These are phyloP conservation scores for Lithophane ornitopus DNA, from an alignment of 2,888 invertebrate species.

Conservation along the genomic window DNA sequence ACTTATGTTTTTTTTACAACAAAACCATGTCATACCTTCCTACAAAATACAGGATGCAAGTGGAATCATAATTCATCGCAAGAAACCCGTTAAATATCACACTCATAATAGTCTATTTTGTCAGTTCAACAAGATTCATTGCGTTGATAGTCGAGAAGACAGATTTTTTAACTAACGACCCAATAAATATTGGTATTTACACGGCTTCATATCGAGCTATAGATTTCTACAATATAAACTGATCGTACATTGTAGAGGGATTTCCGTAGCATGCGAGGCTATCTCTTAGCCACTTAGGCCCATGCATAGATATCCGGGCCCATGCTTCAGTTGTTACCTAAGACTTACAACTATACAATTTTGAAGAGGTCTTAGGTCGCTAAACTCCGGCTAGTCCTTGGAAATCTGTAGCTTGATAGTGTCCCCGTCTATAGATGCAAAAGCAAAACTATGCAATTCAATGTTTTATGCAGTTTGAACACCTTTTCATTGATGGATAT, in stretches of 20 bases:
- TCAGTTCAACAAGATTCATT: slow-evolving; percentile 17
- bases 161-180: slow-evolving; percentile 12
- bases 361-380: too few species aligned
- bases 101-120: neutral
- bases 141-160: neutral
- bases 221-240: neutral
- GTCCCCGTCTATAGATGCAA: neutral
- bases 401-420: neutral
- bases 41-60: slow-evolving; percentile 5
- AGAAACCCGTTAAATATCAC: slow-evolving; percentile 4
- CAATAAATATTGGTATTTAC: neutral
- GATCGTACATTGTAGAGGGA: neutral
- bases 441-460: neutral
- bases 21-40: neutral
- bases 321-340: too few species aligned
- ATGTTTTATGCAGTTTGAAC: neutral
- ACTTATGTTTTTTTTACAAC: slow-evolving; percentile 3
- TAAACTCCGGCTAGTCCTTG: too few species aligned
- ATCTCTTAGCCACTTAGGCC: neutral
- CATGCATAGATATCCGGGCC: too few species aligned
- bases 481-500: neutral
- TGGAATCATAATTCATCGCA: neutral
- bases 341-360: too few species aligned
- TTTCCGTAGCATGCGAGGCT: neutral
- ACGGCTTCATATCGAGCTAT: neutral